These are phyloP conservation scores for Alviniconcha strummeri DNA, from an alignment of 2,888 invertebrate species.

Conservation along the genomic window DNA sequence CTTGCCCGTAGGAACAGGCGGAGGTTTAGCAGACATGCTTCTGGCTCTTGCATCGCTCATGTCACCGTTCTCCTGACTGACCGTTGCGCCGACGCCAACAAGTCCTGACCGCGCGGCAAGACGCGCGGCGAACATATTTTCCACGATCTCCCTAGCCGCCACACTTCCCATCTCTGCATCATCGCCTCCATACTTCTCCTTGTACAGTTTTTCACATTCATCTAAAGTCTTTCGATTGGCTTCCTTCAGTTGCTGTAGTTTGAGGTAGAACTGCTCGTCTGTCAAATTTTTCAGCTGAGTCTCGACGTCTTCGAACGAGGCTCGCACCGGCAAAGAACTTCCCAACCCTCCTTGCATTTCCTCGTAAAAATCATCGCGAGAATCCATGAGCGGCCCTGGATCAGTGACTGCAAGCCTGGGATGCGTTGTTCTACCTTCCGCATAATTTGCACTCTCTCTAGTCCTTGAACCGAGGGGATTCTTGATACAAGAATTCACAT, in stretches of 20 bases:
- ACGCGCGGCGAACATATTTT: constrained; percentile 35
- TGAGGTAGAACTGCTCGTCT: constrained; percentile 69
- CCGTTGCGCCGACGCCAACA: constrained; percentile 16
- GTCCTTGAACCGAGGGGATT: constrained; percentile 63
- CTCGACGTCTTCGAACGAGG: constrained; percentile 37
- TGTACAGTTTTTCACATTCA: constrained; percentile 67
- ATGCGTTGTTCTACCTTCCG: constrained; percentile 34
- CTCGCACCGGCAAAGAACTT: constrained; percentile 14
- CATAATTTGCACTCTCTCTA: constrained; percentile 54
- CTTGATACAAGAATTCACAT: constrained; percentile 69
- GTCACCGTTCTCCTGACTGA: constrained; percentile 8
- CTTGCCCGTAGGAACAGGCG: constrained; percentile 32
- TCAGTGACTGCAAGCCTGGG: constrained; percentile 35
- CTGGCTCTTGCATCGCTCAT: constrained; percentile 26
- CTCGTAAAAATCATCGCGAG: constrained; percentile 30
- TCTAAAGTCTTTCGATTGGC: constrained; percentile 69
- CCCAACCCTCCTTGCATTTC: not conserved
- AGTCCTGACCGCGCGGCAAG: constrained; percentile 26
- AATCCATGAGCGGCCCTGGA: constrained; percentile 33
- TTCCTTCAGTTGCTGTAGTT: constrained; percentile 63
- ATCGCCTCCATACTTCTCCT: constrained; percentile 52
- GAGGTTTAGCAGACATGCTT: constrained; percentile 45
- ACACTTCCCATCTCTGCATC: constrained; percentile 12
- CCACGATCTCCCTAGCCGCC: constrained; percentile 26
- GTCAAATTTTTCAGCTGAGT: constrained; percentile 55